Conservation (phyloP, 2,888 invertebrate species). For the Coelogynopora nodosa region DNA sequence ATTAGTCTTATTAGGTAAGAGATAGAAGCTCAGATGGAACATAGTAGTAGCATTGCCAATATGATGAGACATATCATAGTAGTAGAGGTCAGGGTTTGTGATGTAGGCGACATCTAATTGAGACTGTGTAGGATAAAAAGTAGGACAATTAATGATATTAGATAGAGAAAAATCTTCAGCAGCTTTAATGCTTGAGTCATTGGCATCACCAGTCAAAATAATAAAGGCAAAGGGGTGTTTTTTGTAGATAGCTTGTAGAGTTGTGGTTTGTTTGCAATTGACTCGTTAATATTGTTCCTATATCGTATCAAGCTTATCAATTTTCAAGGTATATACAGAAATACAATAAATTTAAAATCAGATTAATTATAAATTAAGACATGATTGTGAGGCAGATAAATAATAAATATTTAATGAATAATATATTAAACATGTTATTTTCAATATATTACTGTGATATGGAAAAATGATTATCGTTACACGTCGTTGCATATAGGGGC, state of each 20-base stretch:
- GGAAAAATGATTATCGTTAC: too few species aligned
- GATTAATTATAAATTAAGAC: too few species aligned
- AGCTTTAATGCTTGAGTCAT: constrained; percentile 31
- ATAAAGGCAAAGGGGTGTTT: constrained; percentile 8
- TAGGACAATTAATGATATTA: constrained; percentile 27
- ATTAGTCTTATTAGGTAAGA: constrained; percentile 31
- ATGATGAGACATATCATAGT: constrained; percentile 31
- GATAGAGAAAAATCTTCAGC: constrained; percentile 23
- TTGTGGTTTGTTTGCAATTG: too few species aligned
- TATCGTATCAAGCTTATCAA: too few species aligned
- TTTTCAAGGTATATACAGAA: too few species aligned
- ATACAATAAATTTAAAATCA: too few species aligned
- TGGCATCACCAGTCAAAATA: constrained; percentile 31
- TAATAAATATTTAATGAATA: too few species aligned
- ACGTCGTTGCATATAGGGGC: too few species aligned
- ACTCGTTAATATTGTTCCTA: too few species aligned
- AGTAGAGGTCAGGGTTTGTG: constrained; percentile 31
- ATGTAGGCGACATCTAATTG: constrained; percentile 31
- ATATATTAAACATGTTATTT: too few species aligned
- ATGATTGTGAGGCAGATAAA: too few species aligned
- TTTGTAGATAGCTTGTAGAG: constrained; percentile 25
- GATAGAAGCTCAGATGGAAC: constrained; percentile 31
- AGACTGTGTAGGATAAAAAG: constrained; percentile 31
- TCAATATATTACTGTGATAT: too few species aligned
- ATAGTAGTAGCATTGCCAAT: constrained; percentile 29